phyloP scores from a whole-genome alignment of 2,797 vertebrate species.

The Pangasius djambal region DNA sequence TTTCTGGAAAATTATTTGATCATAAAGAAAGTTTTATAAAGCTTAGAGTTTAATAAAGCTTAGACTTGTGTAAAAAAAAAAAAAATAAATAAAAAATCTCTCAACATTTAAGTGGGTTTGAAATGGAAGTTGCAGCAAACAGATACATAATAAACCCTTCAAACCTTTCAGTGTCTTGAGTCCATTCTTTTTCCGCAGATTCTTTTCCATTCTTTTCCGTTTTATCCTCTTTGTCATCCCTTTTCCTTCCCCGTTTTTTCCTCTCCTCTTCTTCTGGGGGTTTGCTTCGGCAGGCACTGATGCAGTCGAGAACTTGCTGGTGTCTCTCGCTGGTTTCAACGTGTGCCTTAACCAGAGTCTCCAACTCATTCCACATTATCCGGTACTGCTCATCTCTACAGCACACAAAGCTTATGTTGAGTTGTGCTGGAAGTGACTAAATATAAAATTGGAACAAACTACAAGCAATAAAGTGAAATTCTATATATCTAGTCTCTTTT shows the following conservation, averaged over 20 bases:
- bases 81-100: no score
- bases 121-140: neutral
- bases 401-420: neutral
- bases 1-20: neutral
- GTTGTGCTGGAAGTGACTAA: neutral
- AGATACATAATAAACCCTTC: neutral
- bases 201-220: constrained; percentile 89
- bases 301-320: constrained; percentile 92
- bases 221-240: constrained; percentile 95
- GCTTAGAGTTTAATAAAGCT: no score
- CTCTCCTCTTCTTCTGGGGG: constrained; percentile 95
- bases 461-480: neutral
- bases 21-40: neutral
- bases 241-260: constrained; percentile 96
- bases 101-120: neutral
- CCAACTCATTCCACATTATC: constrained; percentile 99
- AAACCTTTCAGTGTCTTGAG: constrained; percentile 89
- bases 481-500: no score
- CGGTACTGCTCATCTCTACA: constrained; percentile 95
- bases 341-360: constrained; percentile 93
- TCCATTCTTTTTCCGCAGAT: constrained; percentile 88
- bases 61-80: no score
- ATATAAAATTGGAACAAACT: neutral
- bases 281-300: constrained; percentile 94
- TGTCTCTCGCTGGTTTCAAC: constrained; percentile 88